Evolutionary conservation across 2,797 vertebrate genomes (phyloP), one percentile per base, ranked within the genome.

Genomic region (Hemitrygon akajei): DNA sequence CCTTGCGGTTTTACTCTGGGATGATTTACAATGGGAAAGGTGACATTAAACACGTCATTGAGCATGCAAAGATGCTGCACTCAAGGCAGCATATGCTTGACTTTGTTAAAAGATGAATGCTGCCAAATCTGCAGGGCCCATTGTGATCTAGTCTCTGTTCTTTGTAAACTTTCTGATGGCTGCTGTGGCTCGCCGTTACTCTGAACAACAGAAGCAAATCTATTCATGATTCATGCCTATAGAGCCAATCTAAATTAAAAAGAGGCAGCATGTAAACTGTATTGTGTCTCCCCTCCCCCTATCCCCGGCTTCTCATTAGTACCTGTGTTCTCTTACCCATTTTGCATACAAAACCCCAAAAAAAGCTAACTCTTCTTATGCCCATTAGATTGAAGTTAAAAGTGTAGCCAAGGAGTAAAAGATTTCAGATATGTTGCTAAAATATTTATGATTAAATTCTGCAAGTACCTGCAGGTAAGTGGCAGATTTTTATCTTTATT

Each of bases 1-100:
- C 95, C 95, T 95, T 95, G 95, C 95, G 95, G 95, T 95, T 96
- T 96, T 95, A 95, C 95, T 95, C 95, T 95, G 95, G 95, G 95
- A 95, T 96, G 95, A 96, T 96, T 96, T 96, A 96, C 95, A 95
- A 96, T 96, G 95, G 95, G 96, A 96, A 96, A 96, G 95, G 96
- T 96, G 96, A 96, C 96, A 96, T 96, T 96, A 96, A 96, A 96
- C 96, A 96, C 95, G 95, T 96, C 96, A 96, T 95, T 95, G 96
- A 96, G 95, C 95, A 96, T 96, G 96, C 96, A 96, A 96, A 96
- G 96, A 96, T 96, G 95, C 95, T 94, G 95, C 95, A 95, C 96
- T 96, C 95, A 95, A 95, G 96, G 95, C 95, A 96, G 95, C 95
- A 96, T 96, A 96, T 96, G 95, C 96, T 95, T 95, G 95, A 96